These are phyloP conservation scores for Labroides dimidiatus DNA, from an alignment of 2,797 vertebrate species.

Conservation along the genomic window DNA sequence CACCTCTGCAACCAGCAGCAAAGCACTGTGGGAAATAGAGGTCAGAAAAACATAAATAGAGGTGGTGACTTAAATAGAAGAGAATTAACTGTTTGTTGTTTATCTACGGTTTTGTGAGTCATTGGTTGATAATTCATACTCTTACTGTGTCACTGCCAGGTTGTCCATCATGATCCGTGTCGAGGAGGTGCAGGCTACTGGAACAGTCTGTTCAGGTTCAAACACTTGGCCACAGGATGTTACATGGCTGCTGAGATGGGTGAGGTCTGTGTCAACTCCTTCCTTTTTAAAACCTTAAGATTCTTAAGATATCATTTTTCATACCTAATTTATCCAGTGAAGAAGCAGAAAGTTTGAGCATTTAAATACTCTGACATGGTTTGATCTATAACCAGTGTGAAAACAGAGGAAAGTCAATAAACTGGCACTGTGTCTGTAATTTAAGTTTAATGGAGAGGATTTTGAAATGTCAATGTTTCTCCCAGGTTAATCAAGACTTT, in stretches of 20 bases:
- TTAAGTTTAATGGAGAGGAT: neutral
- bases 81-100: neutral
- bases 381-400: neutral
- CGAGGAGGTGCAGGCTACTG: conserved; percentile 97
- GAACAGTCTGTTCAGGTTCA: conserved; percentile 99
- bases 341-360: neutral
- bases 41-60: conserved; percentile 78
- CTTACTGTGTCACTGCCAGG: conserved; percentile 76
- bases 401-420: neutral
- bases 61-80: neutral
- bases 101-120: neutral
- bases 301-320: neutral
- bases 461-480: conserved; percentile 39
- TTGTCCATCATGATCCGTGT: conserved; percentile 98
- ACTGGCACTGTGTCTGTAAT: neutral
- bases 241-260: conserved; percentile 97
- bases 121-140: neutral
- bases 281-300: neutral
- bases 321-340: neutral
- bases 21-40: conserved; percentile 98
- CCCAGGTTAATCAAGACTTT: conserved; percentile 84
- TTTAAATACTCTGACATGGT: no score
- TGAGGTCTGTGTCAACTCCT: conserved; percentile 64
- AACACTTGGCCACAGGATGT: conserved; percentile 97
- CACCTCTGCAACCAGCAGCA: conserved; percentile 97